Evolutionary conservation across 2,797 vertebrate species (phyloP).

Genomic region (Setipinna tenuifilis): DNA sequence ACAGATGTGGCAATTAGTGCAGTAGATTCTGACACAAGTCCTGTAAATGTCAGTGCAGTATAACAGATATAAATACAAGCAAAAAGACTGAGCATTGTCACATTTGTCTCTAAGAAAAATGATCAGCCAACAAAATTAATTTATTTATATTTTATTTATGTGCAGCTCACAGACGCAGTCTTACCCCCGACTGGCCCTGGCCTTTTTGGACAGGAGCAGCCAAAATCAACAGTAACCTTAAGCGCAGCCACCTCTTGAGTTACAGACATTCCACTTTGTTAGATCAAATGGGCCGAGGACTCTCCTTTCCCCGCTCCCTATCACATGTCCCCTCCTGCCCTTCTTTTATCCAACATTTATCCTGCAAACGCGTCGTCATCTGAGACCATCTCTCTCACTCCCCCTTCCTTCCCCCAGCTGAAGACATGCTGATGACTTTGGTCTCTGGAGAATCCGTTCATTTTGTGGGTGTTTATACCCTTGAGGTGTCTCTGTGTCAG

Average conservation of each 20-base stretch:
- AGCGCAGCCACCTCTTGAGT: not conserved
- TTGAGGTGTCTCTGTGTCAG: too few relatives aligned
- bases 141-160: not conserved
- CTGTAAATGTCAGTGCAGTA: too few relatives aligned
- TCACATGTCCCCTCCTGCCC: not conserved
- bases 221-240: conserved; percentile 21
- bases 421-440: too few relatives aligned
- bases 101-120: too few relatives aligned
- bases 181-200: not conserved
- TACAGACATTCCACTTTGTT: conserved; percentile 22
- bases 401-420: too few relatives aligned
- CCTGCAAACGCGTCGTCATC: not conserved
- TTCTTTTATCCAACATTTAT: conserved; percentile 19
- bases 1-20: too few relatives aligned
- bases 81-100: too few relatives aligned
- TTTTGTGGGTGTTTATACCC: too few relatives aligned
- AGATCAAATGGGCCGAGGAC: conserved; percentile 7
- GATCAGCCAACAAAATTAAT: not conserved
- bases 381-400: not conserved
- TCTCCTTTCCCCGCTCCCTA: not conserved
- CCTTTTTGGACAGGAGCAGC: conserved; percentile 4
- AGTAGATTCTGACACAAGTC: too few relatives aligned
- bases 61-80: too few relatives aligned
- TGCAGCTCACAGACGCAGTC: not conserved
- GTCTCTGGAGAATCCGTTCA: too few relatives aligned